Evolutionary conservation across 2,888 invertebrate species (phyloP), one percentile per base, ranked within the genome.

Genomic region (Timema podura): DNA sequence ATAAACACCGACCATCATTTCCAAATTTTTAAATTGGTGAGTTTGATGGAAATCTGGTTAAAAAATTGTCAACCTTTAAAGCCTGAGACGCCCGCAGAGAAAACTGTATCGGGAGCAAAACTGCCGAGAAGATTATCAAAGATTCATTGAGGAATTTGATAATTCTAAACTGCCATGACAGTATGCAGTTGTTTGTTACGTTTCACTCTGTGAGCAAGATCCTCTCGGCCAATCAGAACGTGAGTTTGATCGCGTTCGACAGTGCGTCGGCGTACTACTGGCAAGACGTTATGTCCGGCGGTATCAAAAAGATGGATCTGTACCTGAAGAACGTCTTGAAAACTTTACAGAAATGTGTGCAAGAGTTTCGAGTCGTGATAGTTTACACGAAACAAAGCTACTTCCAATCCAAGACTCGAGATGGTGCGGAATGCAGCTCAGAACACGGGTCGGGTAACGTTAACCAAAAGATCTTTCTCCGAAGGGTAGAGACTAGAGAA

Each of bases 311-410:
- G 82, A 85, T 86, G 81, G 84, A 86, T 79, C 74, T 76, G 0
- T 87, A 87, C 76, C 68, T 85, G 8, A 84, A 82, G 77, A 82
- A 81, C 66, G 71, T 81, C 1, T 64, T 84, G n/a, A 78, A 76
- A 73, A 72, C 78, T 8, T 78, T 87, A 72, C 83, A 83, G 77
- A 83, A 80, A 76, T 79, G 82, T 68, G 81, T 82, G 44, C 82
- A 81, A 76, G 83, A 83, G 74, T 84, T 83, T 74, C 85, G 85
- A 78, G 78, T 84, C 65, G 78, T 80, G 64, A 79, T 85, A 68
- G 75, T 87, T 49, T 88, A 85, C 75, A 86, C 85, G 68, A 83
- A 82, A 78, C 84, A 85, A 64, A 80, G 79, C 75, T 82, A 86
- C 78, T 86, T 84, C 76, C 79, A 79, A 76, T 83, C 84, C 59